Evolutionary conservation across 2,888 invertebrate genomes (phyloP).

Genomic region (Carabus problematicus): DNA sequence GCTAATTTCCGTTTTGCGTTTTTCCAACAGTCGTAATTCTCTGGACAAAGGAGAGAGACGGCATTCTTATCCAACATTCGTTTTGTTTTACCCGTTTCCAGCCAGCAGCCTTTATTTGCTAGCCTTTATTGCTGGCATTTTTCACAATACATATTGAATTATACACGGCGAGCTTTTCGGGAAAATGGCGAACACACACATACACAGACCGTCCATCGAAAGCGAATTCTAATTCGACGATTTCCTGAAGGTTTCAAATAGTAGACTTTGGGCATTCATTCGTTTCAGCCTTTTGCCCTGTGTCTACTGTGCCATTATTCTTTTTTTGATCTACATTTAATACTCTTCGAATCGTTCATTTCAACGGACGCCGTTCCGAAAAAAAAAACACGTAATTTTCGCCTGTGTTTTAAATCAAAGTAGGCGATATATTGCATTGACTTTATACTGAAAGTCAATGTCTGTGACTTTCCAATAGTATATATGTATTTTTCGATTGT

Average conservation of each 20-base stretch:
- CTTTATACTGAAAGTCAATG: too few relatives aligned
- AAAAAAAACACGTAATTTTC: too few relatives aligned
- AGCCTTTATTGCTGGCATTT: conserved; percentile 42
- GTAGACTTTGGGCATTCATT: conserved; percentile 3
- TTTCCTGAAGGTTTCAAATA: conserved; percentile 26
- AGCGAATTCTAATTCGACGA: conserved; percentile 25
- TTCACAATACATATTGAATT: conserved; percentile 43
- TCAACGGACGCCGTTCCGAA: too few relatives aligned
- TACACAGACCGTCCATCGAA: too few relatives aligned
- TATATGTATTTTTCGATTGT: too few relatives aligned
- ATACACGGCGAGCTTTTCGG: conserved; percentile 35
- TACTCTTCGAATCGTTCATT: too few relatives aligned
- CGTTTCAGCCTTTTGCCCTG: not conserved
- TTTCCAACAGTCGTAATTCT: conserved; percentile 43
- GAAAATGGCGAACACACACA: not conserved
- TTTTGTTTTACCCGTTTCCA: conserved; percentile 34
- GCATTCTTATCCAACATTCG: conserved; percentile 40
- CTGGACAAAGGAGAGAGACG: conserved; percentile 38
- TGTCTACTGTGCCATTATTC: too few relatives aligned
- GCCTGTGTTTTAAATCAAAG: too few relatives aligned
- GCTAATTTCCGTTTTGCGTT: conserved; percentile 43
- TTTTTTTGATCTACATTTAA: too few relatives aligned
- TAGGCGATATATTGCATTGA: too few relatives aligned
- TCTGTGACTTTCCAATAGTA: too few relatives aligned
- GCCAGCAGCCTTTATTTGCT: conserved; percentile 39